These are phyloP conservation scores for Oncorhynchus keta DNA, from an alignment of 2,113 vertebrate genomes.

Conservation along the genomic window DNA sequence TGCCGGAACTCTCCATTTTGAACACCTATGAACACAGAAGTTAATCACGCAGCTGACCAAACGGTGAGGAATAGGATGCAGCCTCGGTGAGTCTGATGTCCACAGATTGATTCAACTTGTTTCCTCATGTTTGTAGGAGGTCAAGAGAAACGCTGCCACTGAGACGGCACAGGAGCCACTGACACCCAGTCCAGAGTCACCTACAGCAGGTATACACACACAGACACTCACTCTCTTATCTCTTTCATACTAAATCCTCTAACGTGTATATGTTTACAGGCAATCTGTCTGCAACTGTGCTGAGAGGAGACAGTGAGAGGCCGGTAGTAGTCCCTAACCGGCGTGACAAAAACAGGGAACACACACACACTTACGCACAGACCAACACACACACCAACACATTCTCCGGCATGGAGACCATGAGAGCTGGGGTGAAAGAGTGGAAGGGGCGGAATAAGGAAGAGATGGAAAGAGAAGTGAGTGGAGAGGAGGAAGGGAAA, in stretches of 20 bases:
- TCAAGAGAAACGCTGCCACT: constrained; percentile 65
- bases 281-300: constrained; percentile 45
- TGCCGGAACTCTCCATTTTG: too few relatives aligned
- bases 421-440: constrained; percentile 14
- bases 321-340: constrained; percentile 38
- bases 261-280: constrained; percentile 21
- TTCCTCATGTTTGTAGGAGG: constrained; percentile 57
- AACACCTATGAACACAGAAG: too few relatives aligned
- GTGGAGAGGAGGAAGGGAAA: constrained; percentile 15
- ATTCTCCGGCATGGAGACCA: background rate
- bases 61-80: too few relatives aligned
- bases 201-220: constrained; percentile 56
- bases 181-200: constrained; percentile 63
- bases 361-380: background rate
- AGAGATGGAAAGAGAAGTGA: too few relatives aligned
- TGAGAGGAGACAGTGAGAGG: constrained; percentile 47
- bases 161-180: constrained; percentile 60
- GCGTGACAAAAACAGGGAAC: constrained; percentile 3
- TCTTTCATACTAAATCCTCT: background rate
- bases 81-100: too few relatives aligned
- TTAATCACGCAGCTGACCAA: too few relatives aligned
- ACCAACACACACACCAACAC: constrained; percentile 1
- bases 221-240: background rate
- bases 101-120: too few relatives aligned
- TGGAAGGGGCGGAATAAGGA: background rate